Evolutionary conservation across 2,113 vertebrate species (phyloP), one percentile per base, ranked within the genome.

Genomic region (Pelodiscus sinensis): DNA sequence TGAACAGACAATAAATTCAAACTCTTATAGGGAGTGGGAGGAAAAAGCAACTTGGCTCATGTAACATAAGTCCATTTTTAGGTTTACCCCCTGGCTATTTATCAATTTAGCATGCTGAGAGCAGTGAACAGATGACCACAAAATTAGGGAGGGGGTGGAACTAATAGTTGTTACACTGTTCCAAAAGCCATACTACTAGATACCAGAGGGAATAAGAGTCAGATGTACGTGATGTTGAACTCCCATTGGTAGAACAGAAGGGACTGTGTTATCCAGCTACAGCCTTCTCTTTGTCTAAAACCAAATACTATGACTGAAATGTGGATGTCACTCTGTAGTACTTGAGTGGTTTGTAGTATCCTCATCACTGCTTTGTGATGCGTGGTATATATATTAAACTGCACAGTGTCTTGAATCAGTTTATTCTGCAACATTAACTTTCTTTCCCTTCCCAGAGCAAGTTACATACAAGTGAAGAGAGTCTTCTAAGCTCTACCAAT

Each of bases 141-240:
- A 54, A 94, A 92, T 0, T 82, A 79, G 80, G 83, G 38, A 73
- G 14, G 35, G 50, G 50, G 11, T 85, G 82, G 62, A 81, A 82
- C 14, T 87, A 90, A 79, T 5, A 50, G 73, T 79, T 92, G 9
- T 51, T 83, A 57, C 60, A 51, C 65, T 85, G 13, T 96, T 95
- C 89, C 92, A 95, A 96, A 81, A 94, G 65, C 65, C 60, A 0
- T 89, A 94, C 90, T 21, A 35, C 50, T 90, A 82, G 90, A 95
- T 95, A 81, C 56, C 92, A 93, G 86, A 86, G 84, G 50, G 94
- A 97, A 97, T 94, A 85, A 90, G 85, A 93, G 82, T 89, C 93
- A 95, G 93, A 95, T 97, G 94, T 44, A 78, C 84, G 91, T 80
- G 93, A 87, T 92, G 81, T 81, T 85, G 87, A 95, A 75, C 84